Percentiles rank a stretch among this genome's conserved stretches.
phyloP scores from a whole-genome alignment of 2,797 vertebrate genomes.

The Antennarius maculatus region DNA sequence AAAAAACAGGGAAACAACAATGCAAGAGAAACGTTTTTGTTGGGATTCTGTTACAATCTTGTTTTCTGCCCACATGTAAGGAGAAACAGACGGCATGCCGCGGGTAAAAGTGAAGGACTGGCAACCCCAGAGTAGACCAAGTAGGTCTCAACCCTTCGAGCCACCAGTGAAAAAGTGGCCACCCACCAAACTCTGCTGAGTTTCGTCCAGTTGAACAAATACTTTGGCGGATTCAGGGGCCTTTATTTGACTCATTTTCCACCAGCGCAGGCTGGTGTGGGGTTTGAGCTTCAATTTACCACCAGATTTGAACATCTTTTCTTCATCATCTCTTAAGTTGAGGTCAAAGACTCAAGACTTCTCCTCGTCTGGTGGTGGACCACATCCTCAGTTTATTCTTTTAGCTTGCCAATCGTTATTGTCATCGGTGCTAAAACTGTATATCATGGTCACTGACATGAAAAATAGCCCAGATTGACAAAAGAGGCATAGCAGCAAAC shows the following conservation, averaged over 20 bases:
- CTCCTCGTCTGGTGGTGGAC: too few species aligned
- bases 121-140: constrained; percentile 38
- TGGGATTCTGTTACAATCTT: constrained; percentile 66
- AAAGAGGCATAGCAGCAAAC: not conserved
- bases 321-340: too few species aligned
- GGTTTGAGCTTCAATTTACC: not conserved
- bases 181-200: constrained; percentile 14
- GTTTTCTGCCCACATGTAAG: constrained; percentile 72
- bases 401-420: too few species aligned
- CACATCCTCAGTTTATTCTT: too few species aligned
- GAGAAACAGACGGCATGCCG: constrained; percentile 70
- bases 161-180: constrained; percentile 39
- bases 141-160: constrained; percentile 17
- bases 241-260: constrained; percentile 12
- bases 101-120: constrained; percentile 32
- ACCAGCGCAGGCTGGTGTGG: not conserved
- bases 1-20: constrained; percentile 76
- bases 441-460: too few species aligned
- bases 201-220: constrained; percentile 30
- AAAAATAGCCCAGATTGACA: not conserved
- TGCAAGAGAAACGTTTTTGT: constrained; percentile 74
- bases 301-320: too few species aligned
- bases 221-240: constrained; percentile 10
- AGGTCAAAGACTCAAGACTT: too few species aligned
- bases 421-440: too few species aligned